Evolutionary conservation across 2,888 invertebrate species (phyloP), one percentile per base, ranked within the genome.

Genomic region (Dichetophora obliterata): DNA sequence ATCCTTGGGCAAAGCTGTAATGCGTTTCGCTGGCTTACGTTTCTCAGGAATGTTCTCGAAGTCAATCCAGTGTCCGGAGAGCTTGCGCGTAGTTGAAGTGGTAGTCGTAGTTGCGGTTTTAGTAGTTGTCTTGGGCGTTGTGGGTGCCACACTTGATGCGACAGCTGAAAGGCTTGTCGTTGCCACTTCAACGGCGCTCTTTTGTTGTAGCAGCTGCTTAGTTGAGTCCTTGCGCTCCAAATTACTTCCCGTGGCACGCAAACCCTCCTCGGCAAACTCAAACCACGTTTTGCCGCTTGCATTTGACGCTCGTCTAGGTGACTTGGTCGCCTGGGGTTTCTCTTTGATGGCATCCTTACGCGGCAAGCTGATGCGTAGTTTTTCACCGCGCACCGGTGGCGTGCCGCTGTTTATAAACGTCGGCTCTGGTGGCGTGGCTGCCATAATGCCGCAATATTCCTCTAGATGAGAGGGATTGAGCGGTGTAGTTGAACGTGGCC

Each of bases 21-120:
- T 95, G 81, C 95, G 91, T 88, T 95, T 95, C 24, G 95, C 95
- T 79, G 94, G 92, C 89, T 95, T 95, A 75, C 95, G 91, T 81
- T 93, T 92, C 88, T 96, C 96, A 0, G 96, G 95, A 77, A 96
- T 94, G 85, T 96, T 95, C 86, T 95, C 95, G 86, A 96, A 96
- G 88, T 95, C 95, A 79, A 96, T 94, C 96, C 96, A 96, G 82
- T 94, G 94, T 0, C 90, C 89, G 24, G 88, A 88, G 43, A 86
- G 83, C 73, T 88, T 88, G 68, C 88, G 82, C 78, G 76, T 72
- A 3, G 75, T 69, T 19, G 50, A 16, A 19, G 54, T 65, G 19
- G 63, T 77, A 27, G 70, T 66, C 16, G 69, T 77, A 22, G 71
- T 68, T 3, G 76, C 11, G 4, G 59, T 31, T 34, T 50, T 34